Conservation (phyloP, 2,113 vertebrate genomes). For the Nesoenas mayeri region DNA sequence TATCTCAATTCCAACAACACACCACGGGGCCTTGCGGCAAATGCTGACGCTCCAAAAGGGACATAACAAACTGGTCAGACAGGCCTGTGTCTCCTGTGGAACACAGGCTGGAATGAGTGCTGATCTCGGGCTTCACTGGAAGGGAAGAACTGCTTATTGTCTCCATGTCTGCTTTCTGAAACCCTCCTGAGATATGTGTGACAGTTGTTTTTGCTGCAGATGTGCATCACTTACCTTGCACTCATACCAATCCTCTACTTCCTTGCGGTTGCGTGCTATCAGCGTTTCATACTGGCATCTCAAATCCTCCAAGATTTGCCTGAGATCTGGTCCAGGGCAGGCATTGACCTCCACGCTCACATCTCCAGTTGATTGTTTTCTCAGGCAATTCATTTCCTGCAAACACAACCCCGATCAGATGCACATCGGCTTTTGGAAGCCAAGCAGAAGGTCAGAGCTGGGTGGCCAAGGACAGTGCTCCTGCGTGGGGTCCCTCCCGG, state of each 20-base stretch:
- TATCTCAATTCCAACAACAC: background rate
- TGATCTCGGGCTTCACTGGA: background rate
- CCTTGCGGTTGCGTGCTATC: conserved; percentile 82
- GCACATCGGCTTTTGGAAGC: background rate
- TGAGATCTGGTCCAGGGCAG: conserved; percentile 74
- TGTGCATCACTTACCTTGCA: conserved; percentile 76
- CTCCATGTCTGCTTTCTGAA: background rate
- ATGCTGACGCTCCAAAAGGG: background rate
- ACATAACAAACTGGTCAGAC: conserved; percentile 41
- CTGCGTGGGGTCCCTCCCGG: rapidly evolving
- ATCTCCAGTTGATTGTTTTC: conserved; percentile 69
- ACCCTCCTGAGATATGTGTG: rapidly evolving
- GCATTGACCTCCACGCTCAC: conserved; percentile 81
- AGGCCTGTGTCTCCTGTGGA: background rate
- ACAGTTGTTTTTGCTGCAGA: background rate
- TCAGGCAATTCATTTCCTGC: conserved; percentile 73
- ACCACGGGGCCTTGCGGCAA: background rate
- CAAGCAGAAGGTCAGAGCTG: background rate
- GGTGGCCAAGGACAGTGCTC: background rate
- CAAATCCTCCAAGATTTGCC: conserved; percentile 77
- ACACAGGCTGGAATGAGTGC: background rate
- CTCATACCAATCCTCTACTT: conserved; percentile 89
- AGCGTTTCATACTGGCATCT: conserved; percentile 86
- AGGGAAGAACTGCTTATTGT: background rate
- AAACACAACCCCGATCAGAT: background rate